Evolutionary conservation across 2,113 vertebrate genomes (phyloP).

Genomic region (Oreochromis tanganicae): DNA sequence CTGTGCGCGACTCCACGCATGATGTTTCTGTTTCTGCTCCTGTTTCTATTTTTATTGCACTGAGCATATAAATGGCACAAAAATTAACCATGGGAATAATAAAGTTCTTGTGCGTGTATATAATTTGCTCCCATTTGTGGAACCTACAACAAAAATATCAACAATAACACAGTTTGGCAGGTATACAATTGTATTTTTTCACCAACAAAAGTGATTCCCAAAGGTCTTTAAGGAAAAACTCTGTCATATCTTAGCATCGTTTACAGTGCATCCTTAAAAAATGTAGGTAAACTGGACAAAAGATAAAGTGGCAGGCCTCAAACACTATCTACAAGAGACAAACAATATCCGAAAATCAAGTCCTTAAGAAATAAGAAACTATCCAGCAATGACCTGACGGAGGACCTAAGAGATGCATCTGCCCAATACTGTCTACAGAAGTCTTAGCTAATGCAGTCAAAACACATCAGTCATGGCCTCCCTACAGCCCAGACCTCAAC

Average conservation of each 20-base stretch:
- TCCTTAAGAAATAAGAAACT: background rate
- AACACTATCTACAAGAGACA: background rate
- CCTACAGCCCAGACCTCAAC: background rate
- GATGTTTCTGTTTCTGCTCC: background rate
- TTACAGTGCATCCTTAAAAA: accelerated
- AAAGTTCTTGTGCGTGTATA: background rate
- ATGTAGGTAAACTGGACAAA: background rate
- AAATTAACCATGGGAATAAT: background rate
- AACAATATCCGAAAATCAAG: background rate
- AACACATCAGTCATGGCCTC: background rate
- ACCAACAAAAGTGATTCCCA: background rate
- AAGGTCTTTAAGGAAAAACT: background rate
- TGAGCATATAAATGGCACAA: background rate
- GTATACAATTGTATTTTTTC: background rate
- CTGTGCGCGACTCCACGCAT: background rate
- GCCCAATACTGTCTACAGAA: background rate
- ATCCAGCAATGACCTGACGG: background rate
- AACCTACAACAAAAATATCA: background rate
- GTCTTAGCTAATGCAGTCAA: background rate
- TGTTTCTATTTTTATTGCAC: background rate
- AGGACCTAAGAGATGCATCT: background rate
- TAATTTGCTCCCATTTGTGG: background rate
- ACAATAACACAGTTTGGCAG: background rate
- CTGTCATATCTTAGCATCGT: background rate
- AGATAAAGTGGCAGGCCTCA: no score